Evolutionary conservation across 2,888 invertebrate genomes (phyloP).

Genomic region (Trypoxylon attenuatum): DNA sequence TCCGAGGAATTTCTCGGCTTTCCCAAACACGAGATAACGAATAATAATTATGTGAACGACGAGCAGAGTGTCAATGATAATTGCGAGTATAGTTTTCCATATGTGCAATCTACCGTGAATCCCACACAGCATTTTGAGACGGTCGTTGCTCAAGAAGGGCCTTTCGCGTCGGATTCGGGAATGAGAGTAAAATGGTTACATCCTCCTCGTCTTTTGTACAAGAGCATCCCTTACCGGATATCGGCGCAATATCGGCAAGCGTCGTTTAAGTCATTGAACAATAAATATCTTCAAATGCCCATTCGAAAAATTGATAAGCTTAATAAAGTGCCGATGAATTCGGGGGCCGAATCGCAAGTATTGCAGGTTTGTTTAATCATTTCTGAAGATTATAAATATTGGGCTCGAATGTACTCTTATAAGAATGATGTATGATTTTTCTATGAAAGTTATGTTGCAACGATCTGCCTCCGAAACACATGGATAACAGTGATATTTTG

Average conservation of each 20-base stretch:
- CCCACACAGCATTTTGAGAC: conserved; percentile 13
- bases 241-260: conserved; percentile 27
- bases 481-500: no score
- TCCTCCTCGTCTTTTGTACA: conserved; percentile 38
- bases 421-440: no score
- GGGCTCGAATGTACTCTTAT: no score
- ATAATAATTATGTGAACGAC: conserved; percentile 46
- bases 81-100: conserved; percentile 26
- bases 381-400: not conserved
- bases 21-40: conserved; percentile 53
- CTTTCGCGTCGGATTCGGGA: conserved; percentile 11
- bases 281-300: conserved; percentile 53
- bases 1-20: conserved; percentile 54
- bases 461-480: no score
- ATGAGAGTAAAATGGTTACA: conserved; percentile 48
- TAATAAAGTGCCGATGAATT: conserved; percentile 13
- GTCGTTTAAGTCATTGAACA: conserved; percentile 43
- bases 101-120: conserved; percentile 21
- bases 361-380: not conserved
- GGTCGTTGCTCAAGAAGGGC: conserved; percentile 16
- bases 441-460: no score
- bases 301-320: no score
- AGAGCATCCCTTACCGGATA: conserved; percentile 21
- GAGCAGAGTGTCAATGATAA: conserved; percentile 40
- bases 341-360: not conserved